phyloP scores from a whole-genome alignment of 2,113 vertebrate genomes.

The Tonatia bakeri region DNA sequence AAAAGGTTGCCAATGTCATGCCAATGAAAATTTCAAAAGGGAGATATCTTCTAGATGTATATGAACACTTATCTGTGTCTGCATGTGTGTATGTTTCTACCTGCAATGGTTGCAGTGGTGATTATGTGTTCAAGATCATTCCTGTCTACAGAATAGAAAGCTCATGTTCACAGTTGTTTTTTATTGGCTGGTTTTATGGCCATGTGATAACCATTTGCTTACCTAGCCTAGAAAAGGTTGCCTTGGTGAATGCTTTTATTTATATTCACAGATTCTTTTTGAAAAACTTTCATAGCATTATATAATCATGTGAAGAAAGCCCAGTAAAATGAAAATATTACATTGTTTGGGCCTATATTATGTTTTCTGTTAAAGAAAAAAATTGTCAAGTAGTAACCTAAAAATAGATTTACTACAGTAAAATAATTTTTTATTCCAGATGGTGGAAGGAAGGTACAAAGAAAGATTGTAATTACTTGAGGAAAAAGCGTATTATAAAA shows the following conservation, averaged over 20 bases:
- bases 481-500: not conserved
- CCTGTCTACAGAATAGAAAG: slow-evolving; percentile 12
- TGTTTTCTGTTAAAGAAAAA: slow-evolving; percentile 42
- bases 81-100: slow-evolving; percentile 8
- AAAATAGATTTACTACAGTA: slow-evolving; percentile 35
- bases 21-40: not conserved
- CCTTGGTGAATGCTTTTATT: slow-evolving; percentile 27
- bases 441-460: slow-evolving; percentile 53
- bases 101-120: not conserved
- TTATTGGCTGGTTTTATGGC: slow-evolving; percentile 44
- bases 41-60: not conserved
- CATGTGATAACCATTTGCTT: slow-evolving; percentile 12
- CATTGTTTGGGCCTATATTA: slow-evolving; percentile 30
- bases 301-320: slow-evolving; percentile 46
- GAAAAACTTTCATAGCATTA: slow-evolving; percentile 18
- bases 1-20: not conserved
- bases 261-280: slow-evolving; percentile 24
- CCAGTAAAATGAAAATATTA: slow-evolving; percentile 24
- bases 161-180: not conserved
- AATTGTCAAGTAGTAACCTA: not conserved
- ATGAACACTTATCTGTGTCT: not conserved
- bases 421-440: slow-evolving; percentile 38
- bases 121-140: slow-evolving; percentile 34
- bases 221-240: slow-evolving; percentile 6
- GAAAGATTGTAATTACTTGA: slow-evolving; percentile 24